Evolutionary conservation across 2,888 invertebrate species (phyloP), one percentile per base, ranked within the genome.

Genomic region (Calameuta filiformis): DNA sequence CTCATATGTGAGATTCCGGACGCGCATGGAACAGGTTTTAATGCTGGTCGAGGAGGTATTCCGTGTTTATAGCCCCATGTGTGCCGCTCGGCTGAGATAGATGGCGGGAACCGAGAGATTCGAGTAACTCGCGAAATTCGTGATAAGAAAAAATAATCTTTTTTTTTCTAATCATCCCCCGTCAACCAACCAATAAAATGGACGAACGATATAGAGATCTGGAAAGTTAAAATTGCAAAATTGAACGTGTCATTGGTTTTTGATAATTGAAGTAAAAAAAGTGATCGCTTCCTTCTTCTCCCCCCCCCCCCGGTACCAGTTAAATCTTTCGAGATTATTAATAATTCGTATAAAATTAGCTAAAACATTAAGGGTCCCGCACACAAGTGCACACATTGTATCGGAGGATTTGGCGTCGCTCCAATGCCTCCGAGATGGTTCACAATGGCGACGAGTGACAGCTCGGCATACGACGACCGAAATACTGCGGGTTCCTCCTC

Each of bases 1-100:
- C 84, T 84, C 86, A 85, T 84, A 85, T 85, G 85, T 84, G 85
- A 85, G 84, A 86, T 83, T 83, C 83, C 76, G 81, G 83, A 84
- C 83, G 85, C 83, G 79, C 80, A 81, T 81, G 83, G 84, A 85
- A 80, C 85, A 86, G 86, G 86, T 82, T 83, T 80, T 77, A 79
- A 86, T 85, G 84, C 75, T 74, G 81, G 74, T 74, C 79, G 83
- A 86, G 83, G 85, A 86, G 86, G 86, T 86, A 83, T 83, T 85
- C 80, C 80, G 71, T 75, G 79, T 75, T 82, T 75, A 75, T 76
- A 76, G 73, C 73, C 75, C 40, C 77, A 78, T 76, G 77, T 78
- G 75, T 79, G 75, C 69, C 74, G 35, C 73, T 69, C 40, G 23
- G 40, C 40, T 56, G 23, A 56, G 23, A 56, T 23, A 56, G 40